phyloP scores from a whole-genome alignment of 2,113 vertebrate species.

The Urocitellus parryii region DNA sequence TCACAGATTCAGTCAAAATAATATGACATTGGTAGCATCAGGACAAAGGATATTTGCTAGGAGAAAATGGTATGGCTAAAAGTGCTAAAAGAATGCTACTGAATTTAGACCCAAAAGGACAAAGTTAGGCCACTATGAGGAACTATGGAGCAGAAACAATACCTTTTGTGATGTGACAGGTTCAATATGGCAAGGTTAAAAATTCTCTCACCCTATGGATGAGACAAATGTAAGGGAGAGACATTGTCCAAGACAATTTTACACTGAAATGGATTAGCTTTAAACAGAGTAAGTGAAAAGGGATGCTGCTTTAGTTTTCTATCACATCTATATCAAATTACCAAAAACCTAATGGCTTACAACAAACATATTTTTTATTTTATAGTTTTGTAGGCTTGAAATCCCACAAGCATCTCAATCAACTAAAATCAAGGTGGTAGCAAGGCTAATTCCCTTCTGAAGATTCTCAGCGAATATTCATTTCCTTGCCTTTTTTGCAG shows the following conservation, averaged over 20 bases:
- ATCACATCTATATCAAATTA: neutral
- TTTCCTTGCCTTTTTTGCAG: neutral
- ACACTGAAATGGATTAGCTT: neutral
- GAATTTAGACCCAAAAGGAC: neutral
- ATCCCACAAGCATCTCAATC: neutral
- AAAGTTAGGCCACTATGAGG: neutral
- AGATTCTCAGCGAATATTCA: neutral
- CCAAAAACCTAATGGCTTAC: neutral
- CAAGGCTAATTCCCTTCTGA: neutral
- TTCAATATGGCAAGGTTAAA: neutral
- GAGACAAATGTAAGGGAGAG: neutral
- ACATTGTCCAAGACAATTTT: neutral
- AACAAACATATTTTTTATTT: neutral
- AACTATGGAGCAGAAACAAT: neutral
- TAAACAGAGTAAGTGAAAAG: neutral
- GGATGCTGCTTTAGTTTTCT: neutral
- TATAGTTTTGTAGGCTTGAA: neutral
- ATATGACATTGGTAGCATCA: neutral
- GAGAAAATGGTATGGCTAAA: neutral
- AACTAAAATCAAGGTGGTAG: neutral
- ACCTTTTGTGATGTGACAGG: neutral
- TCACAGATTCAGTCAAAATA: neutral
- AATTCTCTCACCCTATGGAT: neutral
- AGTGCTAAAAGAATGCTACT: neutral
- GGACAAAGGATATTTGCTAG: neutral